Evolutionary conservation across 2,888 invertebrate species (phyloP).

Genomic region (Ceraclea dissimilis): DNA sequence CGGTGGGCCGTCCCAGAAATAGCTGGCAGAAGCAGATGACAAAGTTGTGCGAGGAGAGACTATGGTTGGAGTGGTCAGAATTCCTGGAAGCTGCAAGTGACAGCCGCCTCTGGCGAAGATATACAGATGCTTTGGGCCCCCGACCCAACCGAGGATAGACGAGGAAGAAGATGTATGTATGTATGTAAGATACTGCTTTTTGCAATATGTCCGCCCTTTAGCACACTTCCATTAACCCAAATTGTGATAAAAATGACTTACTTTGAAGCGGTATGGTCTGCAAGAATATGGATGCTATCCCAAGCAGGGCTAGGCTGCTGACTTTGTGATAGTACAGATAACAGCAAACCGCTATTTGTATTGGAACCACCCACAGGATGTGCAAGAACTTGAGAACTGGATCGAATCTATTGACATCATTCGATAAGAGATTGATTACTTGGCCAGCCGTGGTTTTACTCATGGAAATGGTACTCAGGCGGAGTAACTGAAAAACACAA

Average conservation of each 20-base stretch:
- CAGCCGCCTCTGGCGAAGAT: too few species aligned
- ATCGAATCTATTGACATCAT: constrained; percentile 52
- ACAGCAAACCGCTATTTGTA: constrained; percentile 41
- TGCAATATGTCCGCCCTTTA: too few species aligned
- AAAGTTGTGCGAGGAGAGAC: too few species aligned
- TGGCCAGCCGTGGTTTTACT: constrained; percentile 58
- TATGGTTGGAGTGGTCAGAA: too few species aligned
- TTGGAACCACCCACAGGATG: constrained; percentile 47
- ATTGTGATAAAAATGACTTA: constrained; percentile 27
- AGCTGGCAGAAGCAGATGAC: too few species aligned
- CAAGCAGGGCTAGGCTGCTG: constrained; percentile 39
- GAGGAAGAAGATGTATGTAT: too few species aligned
- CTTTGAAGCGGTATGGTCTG: constrained; percentile 50
- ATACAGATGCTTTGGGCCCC: too few species aligned
- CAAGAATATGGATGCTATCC: constrained; percentile 40
- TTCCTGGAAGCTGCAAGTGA: too few species aligned
- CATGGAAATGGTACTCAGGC: constrained; percentile 63
- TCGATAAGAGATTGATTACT: constrained; percentile 51
- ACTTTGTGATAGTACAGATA: constrained; percentile 38
- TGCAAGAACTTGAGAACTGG: constrained; percentile 46
- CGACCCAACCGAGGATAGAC: too few species aligned
- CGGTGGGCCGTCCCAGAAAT: too few species aligned
- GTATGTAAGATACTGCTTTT: too few species aligned
- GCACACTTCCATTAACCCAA: too few species aligned
- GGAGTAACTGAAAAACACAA: constrained; percentile 50